Evolutionary conservation across 2,797 vertebrate species (phyloP).

Genomic region (Bovichtus variegatus): DNA sequence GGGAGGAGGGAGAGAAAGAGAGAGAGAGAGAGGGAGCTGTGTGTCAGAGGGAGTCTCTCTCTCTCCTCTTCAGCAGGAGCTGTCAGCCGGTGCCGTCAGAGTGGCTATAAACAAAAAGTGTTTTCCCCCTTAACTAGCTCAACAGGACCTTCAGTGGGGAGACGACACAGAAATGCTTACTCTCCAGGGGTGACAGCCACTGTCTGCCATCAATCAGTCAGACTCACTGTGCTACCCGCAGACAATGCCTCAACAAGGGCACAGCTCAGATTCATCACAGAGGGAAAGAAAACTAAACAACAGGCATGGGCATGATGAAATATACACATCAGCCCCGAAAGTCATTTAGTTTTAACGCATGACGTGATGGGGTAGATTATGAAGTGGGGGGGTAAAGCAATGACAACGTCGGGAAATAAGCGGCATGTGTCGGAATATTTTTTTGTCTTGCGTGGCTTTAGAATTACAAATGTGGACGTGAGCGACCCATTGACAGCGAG

Average conservation of each 20-base stretch:
- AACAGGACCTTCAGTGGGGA: conserved; percentile 83
- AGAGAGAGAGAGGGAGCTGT: conserved; percentile 21
- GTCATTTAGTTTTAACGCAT: conserved; percentile 65
- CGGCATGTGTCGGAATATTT: not conserved
- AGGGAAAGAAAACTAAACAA: conserved; percentile 62
- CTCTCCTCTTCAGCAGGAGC: conserved; percentile 79
- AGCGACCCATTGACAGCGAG: conserved; percentile 8
- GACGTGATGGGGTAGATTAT: conserved; percentile 44
- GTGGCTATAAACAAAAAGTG: conserved; percentile 84
- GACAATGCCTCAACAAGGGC: conserved; percentile 82
- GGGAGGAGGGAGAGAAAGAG: conserved; percentile 14
- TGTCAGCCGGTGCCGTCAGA: conserved; percentile 79
- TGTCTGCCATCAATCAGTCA: conserved; percentile 85
- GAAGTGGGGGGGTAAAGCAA: conserved; percentile 8
- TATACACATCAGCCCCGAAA: conserved; percentile 72
- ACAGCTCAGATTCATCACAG: conserved; percentile 83
- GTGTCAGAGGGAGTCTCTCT: conserved; percentile 70
- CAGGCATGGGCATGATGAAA: conserved; percentile 80
- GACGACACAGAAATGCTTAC: conserved; percentile 82
- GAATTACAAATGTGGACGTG: conserved; percentile 26
- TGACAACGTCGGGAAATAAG: conserved; percentile 31
- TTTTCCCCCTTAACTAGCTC: conserved; percentile 87
- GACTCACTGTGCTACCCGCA: conserved; percentile 71
- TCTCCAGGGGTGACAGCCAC: conserved; percentile 82
- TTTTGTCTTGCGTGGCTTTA: conserved; percentile 20